Evolutionary conservation across 2,113 vertebrate genomes (phyloP).

Genomic region (Atlantisia rogersi): DNA sequence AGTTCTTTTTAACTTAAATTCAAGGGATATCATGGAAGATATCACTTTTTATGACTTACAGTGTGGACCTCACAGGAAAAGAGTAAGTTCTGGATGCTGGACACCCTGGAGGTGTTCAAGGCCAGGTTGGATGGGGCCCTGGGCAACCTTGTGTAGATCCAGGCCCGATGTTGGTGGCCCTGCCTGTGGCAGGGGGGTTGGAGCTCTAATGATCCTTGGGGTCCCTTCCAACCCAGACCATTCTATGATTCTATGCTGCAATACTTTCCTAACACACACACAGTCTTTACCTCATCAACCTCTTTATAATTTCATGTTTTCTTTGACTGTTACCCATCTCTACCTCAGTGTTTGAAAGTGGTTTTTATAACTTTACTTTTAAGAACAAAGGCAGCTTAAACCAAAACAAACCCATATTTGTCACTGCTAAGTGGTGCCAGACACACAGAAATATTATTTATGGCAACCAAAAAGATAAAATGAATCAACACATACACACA

Average conservation of each 20-base stretch:
- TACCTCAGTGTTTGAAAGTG: neutral
- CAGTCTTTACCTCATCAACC: rapidly evolving
- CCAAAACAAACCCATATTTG: neutral
- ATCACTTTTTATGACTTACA: neutral
- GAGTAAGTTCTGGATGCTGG: neutral
- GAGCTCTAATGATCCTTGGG: too few relatives aligned
- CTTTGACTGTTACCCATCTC: neutral
- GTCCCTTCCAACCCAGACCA: too few relatives aligned
- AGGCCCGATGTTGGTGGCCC: too few relatives aligned
- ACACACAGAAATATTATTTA: neutral
- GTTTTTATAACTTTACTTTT: neutral
- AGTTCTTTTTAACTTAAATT: neutral
- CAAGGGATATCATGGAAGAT: neutral
- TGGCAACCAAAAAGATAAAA: neutral
- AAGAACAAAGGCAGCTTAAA: neutral
- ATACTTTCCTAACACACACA: neutral
- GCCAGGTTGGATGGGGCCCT: too few relatives aligned
- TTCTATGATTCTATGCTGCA: neutral
- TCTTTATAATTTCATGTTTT: neutral
- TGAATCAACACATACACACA: neutral
- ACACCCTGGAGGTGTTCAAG: too few relatives aligned
- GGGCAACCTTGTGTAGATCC: too few relatives aligned
- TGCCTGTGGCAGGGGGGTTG: too few relatives aligned
- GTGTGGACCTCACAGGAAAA: neutral
- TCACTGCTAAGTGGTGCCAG: neutral